Evolutionary conservation across 23 tunicate genomes (phyloP), one percentile per base, ranked within the genome.

Genomic region (Clavelina lepadiformis): DNA sequence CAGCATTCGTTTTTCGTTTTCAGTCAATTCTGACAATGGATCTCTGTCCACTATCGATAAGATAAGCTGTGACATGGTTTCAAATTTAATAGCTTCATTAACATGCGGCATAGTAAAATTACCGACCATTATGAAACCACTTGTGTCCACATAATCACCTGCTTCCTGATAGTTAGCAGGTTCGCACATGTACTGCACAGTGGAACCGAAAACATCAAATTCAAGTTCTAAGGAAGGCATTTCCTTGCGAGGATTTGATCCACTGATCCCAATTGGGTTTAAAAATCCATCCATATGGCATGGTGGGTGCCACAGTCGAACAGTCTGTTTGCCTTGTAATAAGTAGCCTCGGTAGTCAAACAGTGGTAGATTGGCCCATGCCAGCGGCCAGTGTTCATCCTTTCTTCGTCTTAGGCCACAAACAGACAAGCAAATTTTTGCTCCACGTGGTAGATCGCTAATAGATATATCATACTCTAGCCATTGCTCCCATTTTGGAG

Each of bases 401-500:
- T 67, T 82, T 35, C 74, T 82, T 24, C 51, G 58, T 34, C 80
- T 58, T 13, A 82, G 62, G 49, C 75, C 76, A 82, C 91, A 82
- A 45, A 82, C 78, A 23, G 91, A 56, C 26, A 82, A 5, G 41
- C 81, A 82, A 34, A 82, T 44, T 68, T 82, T 82, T 2, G 81
- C 73, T 27, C 81, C 51, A 1, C 76, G 57, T 34, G 91, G 81
- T 20, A 82, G 53, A 35, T 82, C 79, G 26, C 62, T 11, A 56
- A 82, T 31, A 13, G 74, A 56, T 0, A 74, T 74, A 21, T 82
- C 51, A 67, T 67, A 82, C 32, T 63, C 81, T 27, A 82, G 65
- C 80, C 81, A 73, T 37, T 82, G 68, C n/a, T 82, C 60, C 91
- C 91, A 82, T 57, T 82, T 82, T 0, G 91, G 91, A 26, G 91